These are phyloP conservation scores for Eurosta solidaginis DNA, from an alignment of 1,140 invertebrate genomes.

Conservation along the genomic window DNA sequence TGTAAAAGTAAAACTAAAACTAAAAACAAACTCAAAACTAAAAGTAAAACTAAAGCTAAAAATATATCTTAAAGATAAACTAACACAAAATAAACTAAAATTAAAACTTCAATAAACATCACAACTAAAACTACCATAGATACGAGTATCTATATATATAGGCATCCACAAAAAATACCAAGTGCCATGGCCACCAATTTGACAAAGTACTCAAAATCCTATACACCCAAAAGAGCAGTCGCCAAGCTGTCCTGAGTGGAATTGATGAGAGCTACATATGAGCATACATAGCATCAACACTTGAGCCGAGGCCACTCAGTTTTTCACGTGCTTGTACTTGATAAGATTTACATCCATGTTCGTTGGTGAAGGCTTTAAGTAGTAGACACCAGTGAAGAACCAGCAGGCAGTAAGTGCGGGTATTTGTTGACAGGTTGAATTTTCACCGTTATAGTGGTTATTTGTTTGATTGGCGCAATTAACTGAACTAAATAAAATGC, in stretches of 20 bases:
- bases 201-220: constrained; percentile 3
- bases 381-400: background rate
- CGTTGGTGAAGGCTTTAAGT: background rate
- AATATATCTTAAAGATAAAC: too few species aligned
- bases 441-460: background rate
- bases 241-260: background rate
- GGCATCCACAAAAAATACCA: background rate
- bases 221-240: background rate
- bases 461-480: constrained; percentile 3
- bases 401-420: background rate
- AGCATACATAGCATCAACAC: background rate
- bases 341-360: too few species aligned
- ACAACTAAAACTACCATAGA: too few species aligned
- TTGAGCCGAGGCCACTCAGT: background rate
- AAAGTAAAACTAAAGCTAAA: too few species aligned
- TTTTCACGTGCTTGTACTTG: background rate
- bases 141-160: background rate
- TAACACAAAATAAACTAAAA: too few species aligned
- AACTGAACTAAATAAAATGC: background rate
- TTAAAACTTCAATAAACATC: too few species aligned
- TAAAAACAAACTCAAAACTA: too few species aligned
- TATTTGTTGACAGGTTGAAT: background rate
- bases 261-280: background rate
- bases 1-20: too few species aligned
- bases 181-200: background rate